Base-by-base conservation (phyloP, 2,888 invertebrate genomes). In the Ophion obscuratus region DNA sequence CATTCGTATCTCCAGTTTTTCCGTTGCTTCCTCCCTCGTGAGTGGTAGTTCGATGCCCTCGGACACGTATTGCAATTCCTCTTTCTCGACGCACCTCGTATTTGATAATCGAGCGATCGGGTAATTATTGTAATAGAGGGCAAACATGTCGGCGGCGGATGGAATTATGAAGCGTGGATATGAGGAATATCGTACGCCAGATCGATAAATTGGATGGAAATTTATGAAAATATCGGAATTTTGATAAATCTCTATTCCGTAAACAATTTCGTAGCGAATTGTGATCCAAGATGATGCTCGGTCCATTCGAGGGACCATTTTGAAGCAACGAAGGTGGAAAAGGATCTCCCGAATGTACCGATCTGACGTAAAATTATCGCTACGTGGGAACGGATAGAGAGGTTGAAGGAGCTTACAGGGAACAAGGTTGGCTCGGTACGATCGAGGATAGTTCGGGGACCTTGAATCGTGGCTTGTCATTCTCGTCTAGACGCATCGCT, bases 61-160 rank as follows among this genome's bases (percentile, higher is more conserved):
- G 36, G 94, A 93, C 17, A 95, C 94, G 81, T 95, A 93, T 87
- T 94, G 94, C 80, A 95, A 94, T 86, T 94, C 92, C 87, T 95
- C 95, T 86, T 95, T 94, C 88, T 95, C 95, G 20, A 95, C 93
- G 89, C 95, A 95, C 87, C 95, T 95, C 84, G 85, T 85, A 80
- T 68, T 62, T 64, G 2, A 61, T 62, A 20, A 74, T 44, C 24
- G n/a, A 27, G 14, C 44, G n/a, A 77, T 83, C 61, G 20, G 27
- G 40, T 44, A 77, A 24, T 36, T 5, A 64, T 47, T n/a, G 44
- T 7, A 40, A 61, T 27, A 11, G n/a, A 11, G 10, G 59, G 6
- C 40, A 40, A 40, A 9, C 59, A 27, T 36, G 40, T 44, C 2
- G 40, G 44, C 9, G 44, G 20, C 44, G 31, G n/a, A 20, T 20